These are phyloP conservation scores for Parasteatoda lunata DNA, from an alignment of 2,888 invertebrate genomes.

Conservation along the genomic window DNA sequence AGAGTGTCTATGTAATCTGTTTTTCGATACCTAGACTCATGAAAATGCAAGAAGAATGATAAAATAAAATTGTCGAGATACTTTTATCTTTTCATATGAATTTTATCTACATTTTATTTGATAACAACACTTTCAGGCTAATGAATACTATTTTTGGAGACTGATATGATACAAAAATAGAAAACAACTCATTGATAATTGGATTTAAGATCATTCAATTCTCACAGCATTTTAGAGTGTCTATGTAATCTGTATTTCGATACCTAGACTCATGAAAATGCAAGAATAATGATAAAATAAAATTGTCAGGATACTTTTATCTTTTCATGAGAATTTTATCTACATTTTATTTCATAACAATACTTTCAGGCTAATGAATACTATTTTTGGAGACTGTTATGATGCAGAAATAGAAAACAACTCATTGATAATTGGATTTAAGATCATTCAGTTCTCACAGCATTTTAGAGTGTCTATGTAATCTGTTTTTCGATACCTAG, in stretches of 20 bases:
- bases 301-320: not conserved
- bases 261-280: constrained; percentile 6
- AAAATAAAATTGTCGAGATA: not conserved
- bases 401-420: not conserved
- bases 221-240: constrained; percentile 17
- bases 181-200: too few relatives aligned
- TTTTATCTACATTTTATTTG: not conserved
- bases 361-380: not conserved
- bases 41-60: not conserved
- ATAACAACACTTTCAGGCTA: too few relatives aligned
- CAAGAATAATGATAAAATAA: constrained; percentile 15
- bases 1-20: not conserved
- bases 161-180: too few relatives aligned
- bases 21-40: not conserved
- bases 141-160: too few relatives aligned
- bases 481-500: not conserved
- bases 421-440: not conserved
- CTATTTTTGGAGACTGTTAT: not conserved
- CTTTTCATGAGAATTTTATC: not conserved
- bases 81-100: not conserved
- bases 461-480: not conserved
- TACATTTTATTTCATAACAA: not conserved
- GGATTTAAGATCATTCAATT: too few relatives aligned
- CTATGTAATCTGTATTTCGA: not conserved
- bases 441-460: not conserved